Evolutionary conservation across 37 sponge, comb jelly and placozoan genomes (phyloP).

Genomic region (Corticium candelabrum): DNA sequence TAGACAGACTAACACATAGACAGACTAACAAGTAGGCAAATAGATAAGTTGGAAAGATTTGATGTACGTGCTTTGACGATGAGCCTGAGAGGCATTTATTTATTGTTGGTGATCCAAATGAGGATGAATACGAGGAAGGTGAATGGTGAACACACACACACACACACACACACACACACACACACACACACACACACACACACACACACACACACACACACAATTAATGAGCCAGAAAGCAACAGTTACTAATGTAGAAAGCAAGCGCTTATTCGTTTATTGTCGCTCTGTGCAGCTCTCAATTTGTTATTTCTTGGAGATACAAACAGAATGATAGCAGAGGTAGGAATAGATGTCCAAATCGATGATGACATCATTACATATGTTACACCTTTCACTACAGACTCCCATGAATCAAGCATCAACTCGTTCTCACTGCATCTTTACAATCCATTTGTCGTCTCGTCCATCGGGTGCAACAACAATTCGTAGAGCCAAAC

Average conservation of each 20-base stretch:
- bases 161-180: too few species aligned
- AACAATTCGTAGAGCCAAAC: constrained; percentile 64
- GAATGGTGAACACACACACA: too few species aligned
- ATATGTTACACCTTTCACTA: not conserved
- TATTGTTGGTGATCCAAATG: too few species aligned
- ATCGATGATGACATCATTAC: not conserved
- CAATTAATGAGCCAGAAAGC: too few species aligned
- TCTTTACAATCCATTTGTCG: constrained; percentile 89
- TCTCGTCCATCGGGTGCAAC: constrained; percentile 57
- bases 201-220: too few species aligned
- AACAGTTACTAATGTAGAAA: too few species aligned
- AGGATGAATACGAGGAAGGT: too few species aligned
- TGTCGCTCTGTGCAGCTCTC: constrained; percentile 53
- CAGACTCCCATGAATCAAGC: constrained; percentile 99
- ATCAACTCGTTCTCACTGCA: constrained; percentile 98
- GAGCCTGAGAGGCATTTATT: too few species aligned
- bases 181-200: too few species aligned
- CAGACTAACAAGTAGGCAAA: not conserved
- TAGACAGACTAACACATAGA: not conserved
- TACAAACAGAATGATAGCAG: constrained; percentile 98
- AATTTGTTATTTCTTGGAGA: constrained; percentile 97
- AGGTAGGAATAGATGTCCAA: constrained; percentile 29
- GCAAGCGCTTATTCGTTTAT: too few species aligned
- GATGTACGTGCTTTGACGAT: too few species aligned
- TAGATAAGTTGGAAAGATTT: too few species aligned